Evolutionary conservation across 2,888 invertebrate species (phyloP).

Genomic region (Abscondita cerata): DNA sequence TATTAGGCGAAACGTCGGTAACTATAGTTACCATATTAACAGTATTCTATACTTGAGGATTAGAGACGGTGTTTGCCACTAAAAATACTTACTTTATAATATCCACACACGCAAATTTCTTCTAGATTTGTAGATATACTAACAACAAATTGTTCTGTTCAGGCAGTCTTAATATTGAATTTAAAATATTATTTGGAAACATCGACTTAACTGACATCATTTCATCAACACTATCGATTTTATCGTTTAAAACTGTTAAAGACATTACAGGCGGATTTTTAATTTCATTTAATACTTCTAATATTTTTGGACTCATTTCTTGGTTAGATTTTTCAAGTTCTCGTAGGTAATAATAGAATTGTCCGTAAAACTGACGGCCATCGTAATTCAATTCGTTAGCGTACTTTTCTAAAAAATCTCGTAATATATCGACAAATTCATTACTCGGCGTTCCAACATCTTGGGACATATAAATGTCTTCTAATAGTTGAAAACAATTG

Average conservation of each 20-base stretch:
- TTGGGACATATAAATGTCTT: conserved; percentile 71
- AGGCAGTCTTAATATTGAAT: conserved; percentile 69
- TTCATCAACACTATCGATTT: conserved; percentile 28
- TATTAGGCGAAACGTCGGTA: background rate
- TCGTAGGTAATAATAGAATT: conserved; percentile 65
- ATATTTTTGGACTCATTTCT: conserved; percentile 41
- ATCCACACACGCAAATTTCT: conserved; percentile 85
- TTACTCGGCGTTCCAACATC: conserved; percentile 40
- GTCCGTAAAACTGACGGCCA: conserved; percentile 81
- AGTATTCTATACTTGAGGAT: background rate
- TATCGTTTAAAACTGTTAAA: conserved; percentile 64
- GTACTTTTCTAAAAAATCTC: conserved; percentile 74
- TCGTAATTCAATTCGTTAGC: conserved; percentile 79
- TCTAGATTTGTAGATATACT: conserved; percentile 77
- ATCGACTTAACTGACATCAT: conserved; percentile 17
- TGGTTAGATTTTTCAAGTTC: conserved; percentile 47
- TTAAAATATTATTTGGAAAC: conserved; percentile 60
- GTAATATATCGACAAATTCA: conserved; percentile 64
- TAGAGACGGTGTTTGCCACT: too few relatives aligned
- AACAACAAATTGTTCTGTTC: conserved; percentile 74
- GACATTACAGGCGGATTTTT: conserved; percentile 67
- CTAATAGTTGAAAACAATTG: conserved; percentile 76
- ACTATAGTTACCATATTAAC: background rate
- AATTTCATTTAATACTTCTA: conserved; percentile 60
- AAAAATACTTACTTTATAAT: conserved; percentile 63